phyloP scores from a whole-genome alignment of 2,113 vertebrate genomes.

The Rhabdomys dilectus region DNA sequence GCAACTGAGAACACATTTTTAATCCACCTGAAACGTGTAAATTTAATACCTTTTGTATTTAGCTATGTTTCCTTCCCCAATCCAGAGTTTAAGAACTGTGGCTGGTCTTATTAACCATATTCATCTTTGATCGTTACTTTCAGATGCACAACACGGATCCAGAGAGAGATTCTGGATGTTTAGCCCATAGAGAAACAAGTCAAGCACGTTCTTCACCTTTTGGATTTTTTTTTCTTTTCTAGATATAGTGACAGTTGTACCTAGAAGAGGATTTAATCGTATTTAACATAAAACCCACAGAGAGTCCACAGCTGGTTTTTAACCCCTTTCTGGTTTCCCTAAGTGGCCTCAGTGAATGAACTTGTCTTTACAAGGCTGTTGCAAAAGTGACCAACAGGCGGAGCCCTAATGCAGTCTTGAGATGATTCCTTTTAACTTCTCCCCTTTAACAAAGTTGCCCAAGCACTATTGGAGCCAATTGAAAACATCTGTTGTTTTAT shows the following conservation, averaged over 20 bases:
- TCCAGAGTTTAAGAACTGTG: not conserved
- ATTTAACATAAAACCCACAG: not conserved
- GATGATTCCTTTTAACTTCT: conserved; percentile 39
- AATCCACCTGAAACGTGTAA: not conserved
- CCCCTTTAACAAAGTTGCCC: conserved; percentile 74
- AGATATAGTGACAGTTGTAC: not conserved
- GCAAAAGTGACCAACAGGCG: conserved; percentile 80
- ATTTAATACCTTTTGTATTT: conserved; percentile 24
- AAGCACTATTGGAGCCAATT: conserved; percentile 84
- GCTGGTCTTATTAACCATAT: not conserved
- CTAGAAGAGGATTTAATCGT: not conserved
- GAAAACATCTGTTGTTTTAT: conserved; percentile 91
- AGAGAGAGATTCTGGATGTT: not conserved
- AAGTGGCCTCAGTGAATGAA: not conserved
- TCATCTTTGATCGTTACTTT: not conserved
- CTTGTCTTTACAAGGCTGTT: conserved; percentile 30
- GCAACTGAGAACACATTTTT: not conserved
- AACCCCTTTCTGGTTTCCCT: conserved; percentile 8
- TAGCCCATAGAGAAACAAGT: not conserved
- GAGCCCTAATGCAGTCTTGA: conserved; percentile 76
- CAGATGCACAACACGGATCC: not conserved
- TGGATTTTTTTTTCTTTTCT: not conserved
- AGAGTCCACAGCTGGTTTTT: not conserved
- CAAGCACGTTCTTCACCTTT: not conserved
- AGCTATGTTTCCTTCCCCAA: not conserved